phyloP scores from a whole-genome alignment of 2,888 invertebrate species.

The Caenorhabditis drosophilae region DNA sequence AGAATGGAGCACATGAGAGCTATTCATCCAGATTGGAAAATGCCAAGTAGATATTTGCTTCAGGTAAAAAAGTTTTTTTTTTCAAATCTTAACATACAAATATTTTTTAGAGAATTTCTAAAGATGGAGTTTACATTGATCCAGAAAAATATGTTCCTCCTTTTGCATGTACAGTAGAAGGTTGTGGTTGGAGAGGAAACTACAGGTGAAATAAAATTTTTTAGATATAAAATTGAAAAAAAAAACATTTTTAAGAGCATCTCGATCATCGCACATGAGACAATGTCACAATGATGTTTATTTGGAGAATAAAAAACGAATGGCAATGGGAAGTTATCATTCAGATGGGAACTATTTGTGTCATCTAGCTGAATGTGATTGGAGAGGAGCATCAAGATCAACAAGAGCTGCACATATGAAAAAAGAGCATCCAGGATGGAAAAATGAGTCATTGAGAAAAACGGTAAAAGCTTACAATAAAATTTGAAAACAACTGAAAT shows the following conservation, averaged over 20 bases:
- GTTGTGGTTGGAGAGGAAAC: conserved; percentile 51
- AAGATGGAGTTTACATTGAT: conserved; percentile 28
- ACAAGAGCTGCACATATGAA: conserved; percentile 49
- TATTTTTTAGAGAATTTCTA: conserved; percentile 40
- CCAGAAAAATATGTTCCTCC: conserved; percentile 24
- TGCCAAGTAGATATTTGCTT: conserved; percentile 36
- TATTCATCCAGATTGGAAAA: conserved; percentile 45
- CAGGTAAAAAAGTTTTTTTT: too few relatives aligned
- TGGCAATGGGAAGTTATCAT: conserved; percentile 2
- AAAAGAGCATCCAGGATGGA: conserved; percentile 39
- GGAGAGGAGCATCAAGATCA: conserved; percentile 48
- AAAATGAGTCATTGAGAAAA: conserved; percentile 7
- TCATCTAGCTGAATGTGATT: conserved; percentile 44
- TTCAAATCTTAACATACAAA: too few relatives aligned
- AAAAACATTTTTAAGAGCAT: conserved; percentile 19
- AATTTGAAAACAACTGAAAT: background rate
- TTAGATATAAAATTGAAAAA: background rate
- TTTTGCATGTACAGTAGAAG: conserved; percentile 36
- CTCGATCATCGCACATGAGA: conserved; percentile 40
- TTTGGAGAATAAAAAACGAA: conserved; percentile 16
- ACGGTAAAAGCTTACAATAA: conserved; percentile 1
- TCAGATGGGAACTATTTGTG: conserved; percentile 28
- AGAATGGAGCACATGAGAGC: conserved; percentile 49
- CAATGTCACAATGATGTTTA: conserved; percentile 35
- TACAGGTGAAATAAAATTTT: conserved; percentile 26